phyloP scores from a whole-genome alignment of 2,113 vertebrate species.

The Megaceryle maxima region DNA sequence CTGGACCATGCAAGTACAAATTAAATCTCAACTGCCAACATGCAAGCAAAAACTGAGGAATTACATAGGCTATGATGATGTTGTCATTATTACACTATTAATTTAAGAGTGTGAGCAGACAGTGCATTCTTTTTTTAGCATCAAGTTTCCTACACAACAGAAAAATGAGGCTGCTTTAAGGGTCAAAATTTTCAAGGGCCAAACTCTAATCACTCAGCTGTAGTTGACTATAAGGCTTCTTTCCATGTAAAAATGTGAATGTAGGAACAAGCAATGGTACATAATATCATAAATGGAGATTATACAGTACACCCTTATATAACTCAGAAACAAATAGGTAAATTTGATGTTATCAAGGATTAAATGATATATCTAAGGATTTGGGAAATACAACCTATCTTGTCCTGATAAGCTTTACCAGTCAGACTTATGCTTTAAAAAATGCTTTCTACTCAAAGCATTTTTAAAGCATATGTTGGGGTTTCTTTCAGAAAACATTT shows the following conservation, averaged over 20 bases:
- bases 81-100: neutral
- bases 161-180: neutral
- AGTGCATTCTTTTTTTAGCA: neutral
- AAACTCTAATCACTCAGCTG: neutral
- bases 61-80: neutral
- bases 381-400: neutral
- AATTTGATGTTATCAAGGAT: neutral
- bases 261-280: neutral
- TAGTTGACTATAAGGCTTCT: neutral
- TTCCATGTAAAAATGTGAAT: neutral
- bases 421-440: neutral
- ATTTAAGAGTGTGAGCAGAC: neutral
- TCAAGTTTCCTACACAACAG: neutral
- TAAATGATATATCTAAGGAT: neutral
- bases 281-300: neutral
- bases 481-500: neutral
- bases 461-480: too few relatives aligned
- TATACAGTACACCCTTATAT: neutral
- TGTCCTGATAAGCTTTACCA: neutral
- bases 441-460: neutral
- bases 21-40: neutral
- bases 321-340: neutral
- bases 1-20: neutral
- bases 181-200: neutral
- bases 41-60: neutral